Evolutionary conservation across 2,888 invertebrate species (phyloP).

Genomic region (Bimastos eiseni): DNA sequence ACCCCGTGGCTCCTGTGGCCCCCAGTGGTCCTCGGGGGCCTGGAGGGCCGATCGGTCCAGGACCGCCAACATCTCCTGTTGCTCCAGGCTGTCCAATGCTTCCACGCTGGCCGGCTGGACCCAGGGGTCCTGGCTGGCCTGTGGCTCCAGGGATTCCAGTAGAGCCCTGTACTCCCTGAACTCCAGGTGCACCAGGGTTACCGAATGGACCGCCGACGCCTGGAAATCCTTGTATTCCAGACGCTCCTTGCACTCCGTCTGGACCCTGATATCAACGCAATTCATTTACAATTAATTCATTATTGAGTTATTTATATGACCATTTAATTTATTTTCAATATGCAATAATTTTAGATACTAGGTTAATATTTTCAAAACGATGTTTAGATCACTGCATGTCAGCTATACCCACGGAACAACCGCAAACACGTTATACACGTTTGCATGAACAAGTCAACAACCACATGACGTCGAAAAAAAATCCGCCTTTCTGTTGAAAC

Average conservation of each 20-base stretch:
- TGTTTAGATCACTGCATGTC: too few species aligned
- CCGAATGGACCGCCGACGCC: conserved; percentile 34
- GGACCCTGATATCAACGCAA: neutral
- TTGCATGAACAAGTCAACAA: too few species aligned
- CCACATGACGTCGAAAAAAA: too few species aligned
- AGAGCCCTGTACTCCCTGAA: conserved; percentile 38
- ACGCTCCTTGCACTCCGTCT: conserved; percentile 30
- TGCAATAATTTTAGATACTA: neutral
- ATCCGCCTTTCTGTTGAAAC: too few species aligned
- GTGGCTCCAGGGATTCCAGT: conserved; percentile 32
- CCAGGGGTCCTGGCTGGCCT: conserved; percentile 36
- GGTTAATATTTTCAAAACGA: neutral
- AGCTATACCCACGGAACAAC: too few species aligned
- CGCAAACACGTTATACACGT: too few species aligned
- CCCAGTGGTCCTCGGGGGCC: conserved; percentile 28
- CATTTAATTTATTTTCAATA: neutral
- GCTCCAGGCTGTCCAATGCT: conserved; percentile 35
- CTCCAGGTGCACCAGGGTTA: conserved; percentile 37
- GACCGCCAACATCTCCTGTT: conserved; percentile 34
- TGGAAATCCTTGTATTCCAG: conserved; percentile 29
- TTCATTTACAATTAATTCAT: neutral
- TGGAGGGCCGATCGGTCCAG: conserved; percentile 18
- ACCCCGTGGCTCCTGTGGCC: neutral
- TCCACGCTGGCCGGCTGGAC: conserved; percentile 38
- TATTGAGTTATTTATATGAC: neutral